These are phyloP conservation scores for Bursaphelenchus okinawaensis DNA, from an alignment of 2,888 invertebrate genomes.

Conservation along the genomic window DNA sequence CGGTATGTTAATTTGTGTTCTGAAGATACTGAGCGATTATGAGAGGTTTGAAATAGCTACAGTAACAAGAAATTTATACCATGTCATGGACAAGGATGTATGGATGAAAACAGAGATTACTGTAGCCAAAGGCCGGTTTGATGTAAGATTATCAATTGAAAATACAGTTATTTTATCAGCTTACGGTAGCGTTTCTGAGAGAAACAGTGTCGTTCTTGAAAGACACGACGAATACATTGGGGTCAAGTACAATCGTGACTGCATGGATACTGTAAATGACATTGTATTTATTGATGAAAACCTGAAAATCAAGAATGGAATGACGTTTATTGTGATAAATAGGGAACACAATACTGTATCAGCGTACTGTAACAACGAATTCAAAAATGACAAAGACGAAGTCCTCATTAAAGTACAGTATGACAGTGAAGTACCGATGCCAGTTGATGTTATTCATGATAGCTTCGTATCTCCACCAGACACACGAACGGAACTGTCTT, in stretches of 20 bases:
- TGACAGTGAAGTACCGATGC: not conserved
- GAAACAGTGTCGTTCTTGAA: not conserved
- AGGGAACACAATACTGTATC: not conserved
- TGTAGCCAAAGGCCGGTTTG: constrained; percentile 20
- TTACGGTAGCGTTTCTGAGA: too few relatives aligned
- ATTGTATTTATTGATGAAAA: not conserved
- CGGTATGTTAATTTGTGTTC: not conserved
- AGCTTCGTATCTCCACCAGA: not conserved
- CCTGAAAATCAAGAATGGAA: not conserved
- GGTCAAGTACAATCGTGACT: not conserved
- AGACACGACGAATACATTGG: not conserved
- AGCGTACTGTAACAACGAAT: too few relatives aligned
- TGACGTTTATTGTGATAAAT: not conserved
- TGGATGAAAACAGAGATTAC: not conserved
- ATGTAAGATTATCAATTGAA: too few relatives aligned
- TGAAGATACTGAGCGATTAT: not conserved
- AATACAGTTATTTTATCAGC: too few relatives aligned
- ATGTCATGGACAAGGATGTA: not conserved
- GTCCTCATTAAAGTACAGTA: not conserved
- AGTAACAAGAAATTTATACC: too few relatives aligned
- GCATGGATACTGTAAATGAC: not conserved
- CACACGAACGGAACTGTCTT: not conserved
- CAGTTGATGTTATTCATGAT: not conserved
- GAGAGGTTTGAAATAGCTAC: not conserved
- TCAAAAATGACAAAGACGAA: not conserved